Conservation (phyloP, 1,140 invertebrate genomes). For the Homalodisca vitripennis region DNA sequence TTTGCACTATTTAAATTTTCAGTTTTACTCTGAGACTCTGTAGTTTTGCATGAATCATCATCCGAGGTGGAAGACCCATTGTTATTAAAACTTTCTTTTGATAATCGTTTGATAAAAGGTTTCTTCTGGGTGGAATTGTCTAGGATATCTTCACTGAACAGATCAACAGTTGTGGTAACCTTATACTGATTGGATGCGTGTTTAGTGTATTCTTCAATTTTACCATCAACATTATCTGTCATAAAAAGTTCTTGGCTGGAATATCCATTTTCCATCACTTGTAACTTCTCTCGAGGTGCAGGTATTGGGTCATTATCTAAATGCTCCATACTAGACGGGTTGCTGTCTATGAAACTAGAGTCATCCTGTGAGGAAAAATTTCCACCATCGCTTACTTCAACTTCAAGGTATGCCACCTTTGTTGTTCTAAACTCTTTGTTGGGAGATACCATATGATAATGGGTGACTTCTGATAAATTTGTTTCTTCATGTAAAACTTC, state of each 20-base stretch:
- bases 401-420: slow-evolving; percentile 31
- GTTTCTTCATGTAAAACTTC: slow-evolving; percentile 9
- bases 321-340: slow-evolving; percentile 28
- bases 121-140: background rate
- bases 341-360: slow-evolving; percentile 25
- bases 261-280: slow-evolving; percentile 24
- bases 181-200: background rate
- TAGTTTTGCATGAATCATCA: slow-evolving; percentile 5
- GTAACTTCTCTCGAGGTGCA: slow-evolving; percentile 6
- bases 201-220: slow-evolving; percentile 4
- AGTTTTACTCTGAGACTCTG: background rate
- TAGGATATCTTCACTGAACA: background rate
- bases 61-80: background rate
- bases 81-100: slow-evolving; percentile 15
- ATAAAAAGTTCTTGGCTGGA: background rate
- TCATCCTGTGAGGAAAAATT: slow-evolving; percentile 23
- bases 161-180: background rate
- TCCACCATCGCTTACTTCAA: slow-evolving; percentile 29
- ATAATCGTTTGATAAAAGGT: slow-evolving; percentile 18
- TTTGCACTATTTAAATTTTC: background rate
- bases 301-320: slow-evolving; percentile 14
- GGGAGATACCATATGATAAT: slow-evolving; percentile 15
- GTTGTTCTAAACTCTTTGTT: slow-evolving; percentile 22
- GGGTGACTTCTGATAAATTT: background rate
- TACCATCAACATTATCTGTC: slow-evolving; percentile 4